phyloP scores from a whole-genome alignment of 92 coral and sea anemone species.

The Umimayanthus kanabou region DNA sequence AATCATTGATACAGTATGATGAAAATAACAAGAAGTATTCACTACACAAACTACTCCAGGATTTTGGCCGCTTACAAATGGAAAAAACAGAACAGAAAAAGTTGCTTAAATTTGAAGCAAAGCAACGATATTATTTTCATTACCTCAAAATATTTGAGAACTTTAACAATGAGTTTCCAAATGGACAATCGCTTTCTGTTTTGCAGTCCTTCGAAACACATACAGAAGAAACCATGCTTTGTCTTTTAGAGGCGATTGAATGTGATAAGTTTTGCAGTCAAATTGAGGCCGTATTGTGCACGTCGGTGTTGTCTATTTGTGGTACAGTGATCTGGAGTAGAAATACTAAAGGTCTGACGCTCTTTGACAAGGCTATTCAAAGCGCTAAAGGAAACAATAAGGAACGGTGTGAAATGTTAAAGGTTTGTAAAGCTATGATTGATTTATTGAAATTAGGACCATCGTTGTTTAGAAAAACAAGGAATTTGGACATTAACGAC shows the following conservation, averaged over 20 bases:
- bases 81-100: background rate
- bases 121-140: background rate
- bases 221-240: background rate
- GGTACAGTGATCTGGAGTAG: constrained; percentile 8
- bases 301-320: background rate
- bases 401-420: background rate
- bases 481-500: background rate
- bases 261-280: too few relatives aligned
- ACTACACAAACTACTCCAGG: background rate
- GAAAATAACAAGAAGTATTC: background rate
- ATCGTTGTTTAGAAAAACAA: background rate
- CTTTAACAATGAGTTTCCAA: background rate
- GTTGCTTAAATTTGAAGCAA: background rate
- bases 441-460: background rate
- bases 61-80: background rate
- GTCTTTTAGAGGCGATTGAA: too few relatives aligned
- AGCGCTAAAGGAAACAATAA: background rate
- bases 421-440: background rate
- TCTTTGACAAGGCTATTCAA: background rate
- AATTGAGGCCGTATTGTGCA: too few relatives aligned
- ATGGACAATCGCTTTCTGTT: background rate
- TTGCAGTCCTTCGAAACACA: constrained; percentile 4
- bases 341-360: background rate
- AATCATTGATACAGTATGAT: background rate
- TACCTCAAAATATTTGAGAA: constrained; percentile 1